These are phyloP conservation scores for Anarsia innoxiella DNA, from an alignment of 2,888 invertebrate genomes.

Conservation along the genomic window DNA sequence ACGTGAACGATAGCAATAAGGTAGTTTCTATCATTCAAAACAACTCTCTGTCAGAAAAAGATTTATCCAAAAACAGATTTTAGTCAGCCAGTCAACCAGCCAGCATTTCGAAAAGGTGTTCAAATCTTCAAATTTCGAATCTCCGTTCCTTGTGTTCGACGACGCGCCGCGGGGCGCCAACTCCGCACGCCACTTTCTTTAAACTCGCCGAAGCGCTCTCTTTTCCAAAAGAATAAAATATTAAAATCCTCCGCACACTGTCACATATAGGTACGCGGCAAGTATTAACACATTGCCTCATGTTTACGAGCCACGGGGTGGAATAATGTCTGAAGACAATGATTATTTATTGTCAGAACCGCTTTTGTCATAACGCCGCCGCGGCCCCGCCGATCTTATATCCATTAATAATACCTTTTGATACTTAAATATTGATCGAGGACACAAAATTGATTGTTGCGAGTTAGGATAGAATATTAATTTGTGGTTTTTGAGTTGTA, in stretches of 20 bases:
- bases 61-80: too few relatives aligned
- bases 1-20: too few relatives aligned
- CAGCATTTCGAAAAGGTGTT: constrained; percentile 17
- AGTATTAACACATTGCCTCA: constrained; percentile 56
- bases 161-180: constrained; percentile 51
- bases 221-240: constrained; percentile 10
- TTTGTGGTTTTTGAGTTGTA: constrained; percentile 22
- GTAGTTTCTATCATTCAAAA: too few relatives aligned
- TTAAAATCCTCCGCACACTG: constrained; percentile 7
- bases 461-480: constrained; percentile 23
- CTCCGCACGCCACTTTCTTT: constrained; percentile 55
- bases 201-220: constrained; percentile 45
- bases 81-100: too few relatives aligned
- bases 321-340: constrained; percentile 52
- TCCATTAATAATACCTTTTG: constrained; percentile 43
- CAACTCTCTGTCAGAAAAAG: too few relatives aligned
- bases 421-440: constrained; percentile 42
- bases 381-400: constrained; percentile 22
- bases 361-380: constrained; percentile 53
- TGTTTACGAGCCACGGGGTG: constrained; percentile 52
- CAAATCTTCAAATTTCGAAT: constrained; percentile 26
- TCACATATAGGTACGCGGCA: constrained; percentile 31
- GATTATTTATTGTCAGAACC: constrained; percentile 49
- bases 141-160: constrained; percentile 34
- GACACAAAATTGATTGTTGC: constrained; percentile 34